Evolutionary conservation across 2,888 invertebrate genomes (phyloP).

Genomic region (Drosophila kuntzei): DNA sequence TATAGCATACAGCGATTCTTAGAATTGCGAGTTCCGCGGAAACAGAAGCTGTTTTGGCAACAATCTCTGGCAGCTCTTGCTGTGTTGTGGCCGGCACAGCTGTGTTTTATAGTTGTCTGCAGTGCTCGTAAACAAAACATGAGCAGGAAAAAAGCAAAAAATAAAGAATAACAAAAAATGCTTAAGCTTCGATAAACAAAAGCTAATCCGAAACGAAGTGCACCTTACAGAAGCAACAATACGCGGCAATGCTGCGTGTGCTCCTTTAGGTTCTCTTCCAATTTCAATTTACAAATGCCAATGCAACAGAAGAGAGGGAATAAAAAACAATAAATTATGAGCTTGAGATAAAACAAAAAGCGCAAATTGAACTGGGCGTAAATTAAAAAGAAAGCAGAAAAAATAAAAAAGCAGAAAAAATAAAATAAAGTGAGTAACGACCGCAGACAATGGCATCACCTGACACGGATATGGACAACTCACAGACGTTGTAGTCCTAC

Average conservation of each 20-base stretch:
- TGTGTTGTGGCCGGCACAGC: slow-evolving; percentile 31
- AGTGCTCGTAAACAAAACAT: slow-evolving; percentile 55
- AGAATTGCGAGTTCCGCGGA: slow-evolving; percentile 1
- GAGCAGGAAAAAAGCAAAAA: slow-evolving; percentile 18
- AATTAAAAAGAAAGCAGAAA: slow-evolving; percentile 51
- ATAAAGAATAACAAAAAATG: slow-evolving; percentile 6
- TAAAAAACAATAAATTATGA: slow-evolving; percentile 65
- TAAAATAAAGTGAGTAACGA: slow-evolving; percentile 47
- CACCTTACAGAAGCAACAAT: slow-evolving; percentile 22
- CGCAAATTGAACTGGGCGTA: slow-evolving; percentile 71
- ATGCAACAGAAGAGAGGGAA: not conserved
- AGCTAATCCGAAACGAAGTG: slow-evolving; percentile 49
- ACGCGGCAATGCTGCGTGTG: slow-evolving; percentile 24
- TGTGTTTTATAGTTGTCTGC: slow-evolving; percentile 59
- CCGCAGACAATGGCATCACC: slow-evolving; percentile 58
- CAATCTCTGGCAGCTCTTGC: slow-evolving; percentile 13
- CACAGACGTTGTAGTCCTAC: slow-evolving; percentile 17
- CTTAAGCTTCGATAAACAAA: slow-evolving; percentile 58
- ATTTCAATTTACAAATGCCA: slow-evolving; percentile 45
- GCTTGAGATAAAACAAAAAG: slow-evolving; percentile 71
- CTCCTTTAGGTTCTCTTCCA: slow-evolving; percentile 8
- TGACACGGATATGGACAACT: slow-evolving; percentile 44
- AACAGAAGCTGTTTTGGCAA: slow-evolving; percentile 30
- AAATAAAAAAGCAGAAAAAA: not conserved
- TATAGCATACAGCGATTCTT: not conserved